These are phyloP conservation scores for Ochropleura plecta DNA, from an alignment of 2,888 invertebrate species.

Conservation along the genomic window DNA sequence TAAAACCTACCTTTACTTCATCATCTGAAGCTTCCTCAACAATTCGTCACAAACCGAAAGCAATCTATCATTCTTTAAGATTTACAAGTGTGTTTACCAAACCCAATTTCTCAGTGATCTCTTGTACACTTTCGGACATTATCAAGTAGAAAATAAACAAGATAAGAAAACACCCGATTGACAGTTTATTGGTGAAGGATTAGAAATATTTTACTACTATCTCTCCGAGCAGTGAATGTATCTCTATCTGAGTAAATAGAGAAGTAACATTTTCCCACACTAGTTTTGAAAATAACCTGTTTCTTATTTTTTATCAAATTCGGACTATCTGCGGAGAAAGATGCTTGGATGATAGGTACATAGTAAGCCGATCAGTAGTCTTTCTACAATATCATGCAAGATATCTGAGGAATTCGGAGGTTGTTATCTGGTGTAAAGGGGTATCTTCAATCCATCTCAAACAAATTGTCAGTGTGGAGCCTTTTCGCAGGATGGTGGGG, in stretches of 20 bases:
- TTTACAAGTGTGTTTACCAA: constrained; percentile 56
- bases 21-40: constrained; percentile 34
- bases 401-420: neutral
- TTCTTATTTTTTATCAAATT: constrained; percentile 36
- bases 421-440: no score
- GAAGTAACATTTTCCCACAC: constrained; percentile 65
- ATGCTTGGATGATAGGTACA: constrained; percentile 25
- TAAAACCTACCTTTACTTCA: neutral
- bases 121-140: constrained; percentile 51
- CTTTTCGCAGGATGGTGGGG: no score
- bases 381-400: neutral
- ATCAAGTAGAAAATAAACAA: constrained; percentile 68
- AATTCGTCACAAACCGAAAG: constrained; percentile 43
- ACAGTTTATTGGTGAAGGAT: constrained; percentile 76
- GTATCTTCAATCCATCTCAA: no score
- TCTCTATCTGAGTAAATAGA: constrained; percentile 60
- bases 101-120: constrained; percentile 61
- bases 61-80: constrained; percentile 47
- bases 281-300: constrained; percentile 60
- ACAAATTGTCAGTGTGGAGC: no score
- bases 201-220: constrained; percentile 73
- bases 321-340: constrained; percentile 25
- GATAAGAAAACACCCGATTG: constrained; percentile 72
- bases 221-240: constrained; percentile 64
- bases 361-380: neutral